Base-by-base conservation (phyloP, 2,888 invertebrate genomes). In the Pegoplata infirma region DNA sequence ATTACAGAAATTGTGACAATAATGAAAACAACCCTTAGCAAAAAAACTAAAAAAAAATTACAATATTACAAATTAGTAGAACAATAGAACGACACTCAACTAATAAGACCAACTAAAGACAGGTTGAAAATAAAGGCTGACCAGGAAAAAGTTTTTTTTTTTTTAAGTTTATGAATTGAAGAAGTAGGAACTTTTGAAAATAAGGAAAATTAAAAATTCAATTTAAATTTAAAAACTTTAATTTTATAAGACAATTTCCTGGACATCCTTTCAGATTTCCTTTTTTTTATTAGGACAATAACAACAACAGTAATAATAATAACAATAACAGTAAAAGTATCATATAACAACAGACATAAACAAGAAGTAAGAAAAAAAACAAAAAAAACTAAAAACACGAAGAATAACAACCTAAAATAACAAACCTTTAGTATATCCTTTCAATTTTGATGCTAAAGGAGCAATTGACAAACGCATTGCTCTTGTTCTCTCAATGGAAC, bases 351-450 rank as follows among this genome's bases (percentile, higher is more conserved):
- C 49, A 19, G 36, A 61, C 6, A 51, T 1, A 72, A 46, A n/a
- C n/a, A n/a, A n/a, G n/a, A n/a, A n/a, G n/a, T n/a, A n/a, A 44
- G 4, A 51, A 51, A 21, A 3, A 49, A 49, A n/a, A 49, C 21
- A 19, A 3, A 28, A 44, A 19, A 32, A 4, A n/a, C n/a, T n/a
- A n/a, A 47, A 64, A 56, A 32, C 10, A 40, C 5, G 4, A 12
- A 40, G n/a, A 40, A 2, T n/a, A 40, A 1, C n/a, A 40, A 40
- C 36, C 36, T n/a, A 14, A 40, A 40, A 40, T 14, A 78, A 69
- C 79, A 53, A 79, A 79, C 79, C 79, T 79, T 75, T 79, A n/a
- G n/a, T n/a, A 46, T 75, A 79, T 66, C 79, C 75, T 66, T 75
- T 71, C 72, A 79, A 67, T 72, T 69, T 76, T 63, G 63, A 56